Conservation (phyloP, 1,140 invertebrate species). For the Radopholus similis region DNA sequence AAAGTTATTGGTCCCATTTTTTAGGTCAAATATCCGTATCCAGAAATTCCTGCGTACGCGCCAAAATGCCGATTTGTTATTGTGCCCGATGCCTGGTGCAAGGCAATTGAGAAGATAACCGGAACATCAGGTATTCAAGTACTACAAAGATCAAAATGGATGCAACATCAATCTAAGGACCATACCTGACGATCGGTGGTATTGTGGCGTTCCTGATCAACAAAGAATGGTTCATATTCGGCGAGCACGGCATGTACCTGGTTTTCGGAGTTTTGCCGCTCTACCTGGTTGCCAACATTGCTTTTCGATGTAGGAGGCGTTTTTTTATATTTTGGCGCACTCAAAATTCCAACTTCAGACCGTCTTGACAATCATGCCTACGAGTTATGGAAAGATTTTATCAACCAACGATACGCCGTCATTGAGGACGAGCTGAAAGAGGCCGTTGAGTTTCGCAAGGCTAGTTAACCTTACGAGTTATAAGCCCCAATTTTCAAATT, state of each 20-base stretch:
- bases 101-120: slow-evolving; percentile 55
- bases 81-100: slow-evolving; percentile 57
- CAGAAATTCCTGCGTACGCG: slow-evolving; percentile 46
- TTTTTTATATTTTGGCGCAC: slow-evolving; percentile 1
- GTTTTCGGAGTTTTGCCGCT: slow-evolving; percentile 48
- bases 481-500: too few relatives aligned
- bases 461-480: too few relatives aligned
- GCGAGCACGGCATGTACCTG: slow-evolving; percentile 52
- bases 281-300: slow-evolving; percentile 43
- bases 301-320: slow-evolving; percentile 46
- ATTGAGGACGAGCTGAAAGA: slow-evolving; percentile 58
- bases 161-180: slow-evolving; percentile 46
- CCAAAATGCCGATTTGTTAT: slow-evolving; percentile 56
- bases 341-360: slow-evolving; percentile 27
- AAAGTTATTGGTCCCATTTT: slow-evolving; percentile 4
- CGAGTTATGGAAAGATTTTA: slow-evolving; percentile 31
- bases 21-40: slow-evolving; percentile 57
- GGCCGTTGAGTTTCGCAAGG: slow-evolving; percentile 59
- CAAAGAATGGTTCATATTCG: slow-evolving; percentile 57
- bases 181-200: slow-evolving; percentile 55
- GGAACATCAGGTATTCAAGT: slow-evolving; percentile 47
- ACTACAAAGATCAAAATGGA: too few relatives aligned
- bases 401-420: slow-evolving; percentile 46
- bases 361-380: slow-evolving; percentile 46
- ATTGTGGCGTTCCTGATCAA: slow-evolving; percentile 53